Conservation (phyloP, 2,113 vertebrate genomes). For the Pluvianellus socialis region DNA sequence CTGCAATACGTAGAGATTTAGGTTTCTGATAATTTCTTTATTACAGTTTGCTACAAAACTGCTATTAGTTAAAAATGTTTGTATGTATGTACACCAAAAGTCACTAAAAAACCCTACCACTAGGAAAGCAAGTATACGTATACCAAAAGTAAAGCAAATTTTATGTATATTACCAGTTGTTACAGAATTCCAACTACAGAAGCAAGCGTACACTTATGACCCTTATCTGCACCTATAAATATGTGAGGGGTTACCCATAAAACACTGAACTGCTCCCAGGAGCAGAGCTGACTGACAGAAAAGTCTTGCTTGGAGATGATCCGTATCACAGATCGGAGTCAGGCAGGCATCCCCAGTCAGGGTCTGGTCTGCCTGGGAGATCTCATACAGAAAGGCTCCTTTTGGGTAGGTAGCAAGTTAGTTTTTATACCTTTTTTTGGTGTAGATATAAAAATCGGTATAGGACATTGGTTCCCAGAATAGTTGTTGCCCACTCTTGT, state of each 20-base stretch:
- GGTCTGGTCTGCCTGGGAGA: accelerated
- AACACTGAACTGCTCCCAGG: background rate
- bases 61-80: background rate
- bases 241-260: background rate
- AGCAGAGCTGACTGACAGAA: background rate
- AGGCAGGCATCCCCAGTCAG: background rate
- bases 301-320: background rate
- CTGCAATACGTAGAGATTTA: background rate
- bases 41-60: background rate
- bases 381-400: background rate
- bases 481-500: background rate
- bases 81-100: background rate
- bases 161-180: background rate
- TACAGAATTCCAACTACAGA: background rate
- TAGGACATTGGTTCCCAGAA: background rate
- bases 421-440: background rate
- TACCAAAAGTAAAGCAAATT: background rate
- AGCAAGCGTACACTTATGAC: background rate
- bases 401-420: background rate
- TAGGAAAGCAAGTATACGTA: background rate
- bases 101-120: background rate
- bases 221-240: background rate
- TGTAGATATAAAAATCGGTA: accelerated
- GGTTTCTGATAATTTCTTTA: background rate
- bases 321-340: accelerated